Evolutionary conservation across 2,113 vertebrate species (phyloP).

Genomic region (Leptobrachium leishanense): DNA sequence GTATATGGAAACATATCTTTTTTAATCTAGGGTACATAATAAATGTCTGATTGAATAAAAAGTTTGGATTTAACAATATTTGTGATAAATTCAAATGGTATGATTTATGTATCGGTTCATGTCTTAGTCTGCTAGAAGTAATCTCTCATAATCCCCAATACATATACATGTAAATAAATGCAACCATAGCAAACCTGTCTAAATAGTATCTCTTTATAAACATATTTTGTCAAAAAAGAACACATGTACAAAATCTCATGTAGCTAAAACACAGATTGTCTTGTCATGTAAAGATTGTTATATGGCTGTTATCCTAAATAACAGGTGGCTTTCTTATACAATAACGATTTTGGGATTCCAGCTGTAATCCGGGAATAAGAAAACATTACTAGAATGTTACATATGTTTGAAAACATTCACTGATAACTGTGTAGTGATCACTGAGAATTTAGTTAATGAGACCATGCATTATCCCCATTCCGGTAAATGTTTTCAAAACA

Average conservation of each 20-base stretch:
- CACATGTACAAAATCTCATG: neutral
- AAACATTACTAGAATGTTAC: conserved; percentile 11
- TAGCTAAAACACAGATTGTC: neutral
- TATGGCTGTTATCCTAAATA: neutral
- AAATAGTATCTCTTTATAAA: neutral
- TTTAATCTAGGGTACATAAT: no score
- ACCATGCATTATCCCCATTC: neutral
- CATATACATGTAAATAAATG: no score
- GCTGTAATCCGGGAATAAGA: conserved; percentile 29
- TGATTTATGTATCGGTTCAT: no score
- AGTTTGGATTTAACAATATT: no score
- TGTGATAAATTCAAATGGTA: no score
- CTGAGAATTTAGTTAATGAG: neutral
- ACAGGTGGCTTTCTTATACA: conserved; percentile 33
- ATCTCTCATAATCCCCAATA: no score
- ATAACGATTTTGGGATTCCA: conserved; percentile 3
- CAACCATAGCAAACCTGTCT: no score
- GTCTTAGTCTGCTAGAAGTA: no score
- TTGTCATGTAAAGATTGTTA: neutral
- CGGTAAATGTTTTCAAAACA: conserved; percentile 24
- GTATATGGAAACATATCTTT: no score
- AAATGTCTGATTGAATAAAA: no score
- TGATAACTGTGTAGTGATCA: conserved; percentile 7
- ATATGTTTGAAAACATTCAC: conserved; percentile 40
- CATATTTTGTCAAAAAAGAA: conserved; percentile 11